These are phyloP conservation scores for Drosophila tani DNA, from an alignment of 1,140 invertebrate genomes.

Conservation along the genomic window DNA sequence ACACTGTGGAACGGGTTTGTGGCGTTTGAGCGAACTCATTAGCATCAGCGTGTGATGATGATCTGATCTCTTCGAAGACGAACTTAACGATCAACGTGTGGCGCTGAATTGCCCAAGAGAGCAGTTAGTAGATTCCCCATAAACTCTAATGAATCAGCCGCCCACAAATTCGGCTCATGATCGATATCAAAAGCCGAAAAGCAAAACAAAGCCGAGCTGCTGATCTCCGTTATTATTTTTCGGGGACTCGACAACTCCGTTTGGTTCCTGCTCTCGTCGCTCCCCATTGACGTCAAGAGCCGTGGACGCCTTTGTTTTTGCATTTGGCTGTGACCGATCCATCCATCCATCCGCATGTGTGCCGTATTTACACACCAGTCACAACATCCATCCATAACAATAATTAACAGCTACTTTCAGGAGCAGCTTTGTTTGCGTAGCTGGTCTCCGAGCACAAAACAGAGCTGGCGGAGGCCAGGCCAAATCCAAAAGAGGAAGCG, in stretches of 20 bases:
- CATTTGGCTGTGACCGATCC: conserved; percentile 47
- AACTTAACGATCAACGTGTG: conserved; percentile 23
- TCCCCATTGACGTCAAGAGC: conserved; percentile 67
- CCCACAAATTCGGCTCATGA: conserved; percentile 36
- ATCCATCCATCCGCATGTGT: conserved; percentile 51
- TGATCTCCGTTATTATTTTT: conserved; percentile 23
- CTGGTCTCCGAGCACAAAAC: conserved; percentile 53
- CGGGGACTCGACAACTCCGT: conserved; percentile 5
- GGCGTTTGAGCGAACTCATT: conserved; percentile 59
- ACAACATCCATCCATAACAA: conserved; percentile 54
- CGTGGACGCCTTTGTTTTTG: conserved; percentile 42
- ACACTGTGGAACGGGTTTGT: conserved; percentile 40
- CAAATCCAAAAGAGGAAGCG: conserved; percentile 70
- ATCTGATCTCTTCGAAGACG: conserved; percentile 1
- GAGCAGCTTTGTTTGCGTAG: conserved; percentile 78
- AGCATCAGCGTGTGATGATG: conserved; percentile 54
- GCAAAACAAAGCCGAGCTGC: conserved; percentile 34
- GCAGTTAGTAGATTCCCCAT: conserved; percentile 30
- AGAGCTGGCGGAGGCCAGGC: conserved; percentile 37
- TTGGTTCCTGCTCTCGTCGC: conserved; percentile 52
- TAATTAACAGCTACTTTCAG: conserved; percentile 64
- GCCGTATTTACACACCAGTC: conserved; percentile 63
- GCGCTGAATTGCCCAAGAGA: conserved; percentile 27
- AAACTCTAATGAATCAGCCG: conserved; percentile 58
- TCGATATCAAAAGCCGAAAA: conserved; percentile 36